Evolutionary conservation across 2,113 vertebrate genomes (phyloP).

Genomic region (Mixornis gularis): DNA sequence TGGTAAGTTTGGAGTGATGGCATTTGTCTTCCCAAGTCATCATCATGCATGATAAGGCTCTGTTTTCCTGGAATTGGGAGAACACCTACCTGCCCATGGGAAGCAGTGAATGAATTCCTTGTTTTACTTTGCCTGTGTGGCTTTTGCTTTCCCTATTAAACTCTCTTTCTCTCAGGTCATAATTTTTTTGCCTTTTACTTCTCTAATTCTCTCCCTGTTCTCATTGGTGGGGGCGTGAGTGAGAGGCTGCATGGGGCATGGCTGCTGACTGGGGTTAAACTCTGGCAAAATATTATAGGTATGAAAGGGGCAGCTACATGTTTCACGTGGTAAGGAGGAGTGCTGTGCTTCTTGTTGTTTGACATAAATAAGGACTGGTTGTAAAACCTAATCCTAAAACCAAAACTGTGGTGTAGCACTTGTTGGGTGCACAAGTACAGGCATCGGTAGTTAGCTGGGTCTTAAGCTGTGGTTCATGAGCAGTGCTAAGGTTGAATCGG

Average conservation of each 20-base stretch:
- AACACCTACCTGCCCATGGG: not conserved
- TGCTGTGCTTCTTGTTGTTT: not conserved
- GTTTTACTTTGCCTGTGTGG: not conserved
- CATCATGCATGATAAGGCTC: no score
- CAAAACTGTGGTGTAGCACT: not conserved
- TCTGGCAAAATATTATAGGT: not conserved
- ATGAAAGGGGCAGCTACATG: not conserved
- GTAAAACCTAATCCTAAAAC: not conserved
- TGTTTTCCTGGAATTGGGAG: not conserved
- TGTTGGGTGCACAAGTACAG: not conserved
- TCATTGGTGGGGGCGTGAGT: fast-evolving
- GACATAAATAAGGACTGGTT: not conserved
- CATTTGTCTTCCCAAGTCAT: not conserved
- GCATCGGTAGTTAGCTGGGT: not conserved
- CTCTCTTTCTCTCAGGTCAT: not conserved
- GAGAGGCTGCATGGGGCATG: not conserved
- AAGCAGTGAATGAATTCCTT: not conserved
- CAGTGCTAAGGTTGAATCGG: not conserved
- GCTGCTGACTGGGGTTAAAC: not conserved
- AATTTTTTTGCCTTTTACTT: not conserved
- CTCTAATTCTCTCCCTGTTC: not conserved
- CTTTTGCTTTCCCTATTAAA: not conserved
- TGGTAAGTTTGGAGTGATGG: not conserved
- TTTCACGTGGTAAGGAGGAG: not conserved
- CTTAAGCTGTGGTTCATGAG: not conserved